Conservation (phyloP, 2,888 invertebrate genomes). For the Dynastes tityus region DNA sequence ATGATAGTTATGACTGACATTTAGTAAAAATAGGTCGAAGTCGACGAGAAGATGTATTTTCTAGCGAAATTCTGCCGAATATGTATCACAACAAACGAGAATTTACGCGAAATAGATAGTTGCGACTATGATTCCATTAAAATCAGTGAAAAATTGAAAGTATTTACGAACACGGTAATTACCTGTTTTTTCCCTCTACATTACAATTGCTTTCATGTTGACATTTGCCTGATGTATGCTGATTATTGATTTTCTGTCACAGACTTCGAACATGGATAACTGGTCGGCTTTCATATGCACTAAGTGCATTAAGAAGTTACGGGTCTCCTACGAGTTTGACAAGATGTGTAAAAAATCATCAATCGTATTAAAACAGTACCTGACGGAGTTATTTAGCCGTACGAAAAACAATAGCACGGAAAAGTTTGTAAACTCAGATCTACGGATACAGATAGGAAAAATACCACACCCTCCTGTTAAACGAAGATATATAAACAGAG, state of each 20-base stretch:
- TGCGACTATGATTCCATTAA: slow-evolving; percentile 66
- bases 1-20: slow-evolving; percentile 69
- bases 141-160: slow-evolving; percentile 67
- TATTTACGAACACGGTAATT: slow-evolving; percentile 68
- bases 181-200: slow-evolving; percentile 14
- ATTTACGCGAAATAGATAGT: slow-evolving; percentile 65
- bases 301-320: slow-evolving; percentile 66
- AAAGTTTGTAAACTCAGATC: slow-evolving; percentile 63
- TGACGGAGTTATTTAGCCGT: slow-evolving; percentile 63
- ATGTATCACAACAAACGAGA: slow-evolving; percentile 66
- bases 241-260: slow-evolving; percentile 55
- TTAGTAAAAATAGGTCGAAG: slow-evolving; percentile 53
- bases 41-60: slow-evolving; percentile 66
- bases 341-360: slow-evolving; percentile 68
- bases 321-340: slow-evolving; percentile 67
- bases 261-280: slow-evolving; percentile 67
- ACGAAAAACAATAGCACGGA: slow-evolving; percentile 59
- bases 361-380: slow-evolving; percentile 65
- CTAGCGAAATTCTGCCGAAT: slow-evolving; percentile 68
- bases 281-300: slow-evolving; percentile 66
- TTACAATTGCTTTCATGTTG: background rate
- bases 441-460: slow-evolving; percentile 57
- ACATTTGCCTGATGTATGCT: slow-evolving; percentile 1
- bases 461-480: slow-evolving; percentile 40
- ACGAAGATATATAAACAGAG: slow-evolving; percentile 66